Conservation (phyloP, 2,888 invertebrate genomes). For the Drosophila incognita region DNA sequence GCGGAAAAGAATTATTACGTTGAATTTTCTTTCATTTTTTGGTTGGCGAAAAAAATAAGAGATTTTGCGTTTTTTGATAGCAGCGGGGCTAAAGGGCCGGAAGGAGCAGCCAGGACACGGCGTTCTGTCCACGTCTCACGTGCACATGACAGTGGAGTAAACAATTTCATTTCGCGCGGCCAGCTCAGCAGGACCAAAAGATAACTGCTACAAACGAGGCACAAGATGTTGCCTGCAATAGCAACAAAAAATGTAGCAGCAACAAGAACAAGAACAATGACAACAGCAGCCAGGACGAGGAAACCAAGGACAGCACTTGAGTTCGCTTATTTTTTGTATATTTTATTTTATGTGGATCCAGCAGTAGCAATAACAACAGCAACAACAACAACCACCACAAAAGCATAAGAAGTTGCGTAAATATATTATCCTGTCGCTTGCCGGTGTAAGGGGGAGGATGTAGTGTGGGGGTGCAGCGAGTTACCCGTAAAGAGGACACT, state of each 20-base stretch:
- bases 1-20: slow-evolving; percentile 83
- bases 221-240: slow-evolving; percentile 75
- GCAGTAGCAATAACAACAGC: slow-evolving; percentile 45
- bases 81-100: slow-evolving; percentile 44
- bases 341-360: slow-evolving; percentile 40
- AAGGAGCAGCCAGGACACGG: slow-evolving; percentile 58
- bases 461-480: slow-evolving; percentile 13
- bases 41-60: slow-evolving; percentile 39
- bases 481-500: slow-evolving; percentile 44
- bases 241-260: slow-evolving; percentile 32
- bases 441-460: slow-evolving; percentile 19
- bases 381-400: slow-evolving; percentile 53
- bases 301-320: slow-evolving; percentile 69
- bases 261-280: slow-evolving; percentile 40
- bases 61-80: slow-evolving; percentile 79
- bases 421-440: slow-evolving; percentile 77
- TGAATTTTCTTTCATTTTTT: slow-evolving; percentile 64
- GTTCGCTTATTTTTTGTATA: slow-evolving; percentile 43
- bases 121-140: slow-evolving; percentile 64
- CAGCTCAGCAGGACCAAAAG: slow-evolving; percentile 69
- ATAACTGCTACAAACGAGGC: slow-evolving; percentile 78
- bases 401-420: slow-evolving; percentile 80
- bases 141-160: slow-evolving; percentile 80
- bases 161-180: slow-evolving; percentile 76
- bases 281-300: slow-evolving; percentile 51